Evolutionary conservation across 1,140 invertebrate species (phyloP).

Genomic region (Pseudomyrmex gracilis): DNA sequence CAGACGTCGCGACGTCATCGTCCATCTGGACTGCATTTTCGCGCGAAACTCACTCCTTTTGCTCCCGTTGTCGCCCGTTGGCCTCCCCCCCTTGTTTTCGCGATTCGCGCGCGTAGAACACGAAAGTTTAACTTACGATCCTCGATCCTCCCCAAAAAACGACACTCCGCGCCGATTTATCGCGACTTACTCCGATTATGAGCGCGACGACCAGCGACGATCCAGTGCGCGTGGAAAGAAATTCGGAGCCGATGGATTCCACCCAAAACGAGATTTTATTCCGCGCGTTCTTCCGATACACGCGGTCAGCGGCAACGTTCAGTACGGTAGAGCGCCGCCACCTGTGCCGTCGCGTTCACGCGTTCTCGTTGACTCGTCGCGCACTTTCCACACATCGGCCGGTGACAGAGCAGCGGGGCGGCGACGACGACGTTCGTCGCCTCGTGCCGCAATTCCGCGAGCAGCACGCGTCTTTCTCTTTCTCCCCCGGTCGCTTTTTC

Average conservation of each 20-base stretch:
- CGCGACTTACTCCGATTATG: neutral
- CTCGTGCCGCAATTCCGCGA: neutral
- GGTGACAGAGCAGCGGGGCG: neutral
- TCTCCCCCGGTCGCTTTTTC: constrained; percentile 14
- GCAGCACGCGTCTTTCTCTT: constrained; percentile 28
- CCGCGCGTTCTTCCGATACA: neutral
- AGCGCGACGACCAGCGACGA: neutral
- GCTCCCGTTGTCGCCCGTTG: constrained; percentile 29
- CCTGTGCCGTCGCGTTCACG: constrained; percentile 12
- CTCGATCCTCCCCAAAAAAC: neutral
- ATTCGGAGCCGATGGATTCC: neutral
- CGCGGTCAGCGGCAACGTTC: constrained; percentile 8
- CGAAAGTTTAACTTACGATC: no score
- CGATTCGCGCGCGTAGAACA: constrained; percentile 11
- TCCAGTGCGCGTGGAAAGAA: neutral
- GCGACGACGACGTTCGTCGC: constrained; percentile 9
- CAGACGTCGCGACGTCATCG: constrained; percentile 73
- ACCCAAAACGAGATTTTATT: neutral
- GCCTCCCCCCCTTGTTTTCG: neutral
- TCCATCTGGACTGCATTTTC: constrained; percentile 75
- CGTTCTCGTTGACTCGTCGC: neutral
- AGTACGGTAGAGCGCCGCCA: neutral
- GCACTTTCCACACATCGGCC: constrained; percentile 48
- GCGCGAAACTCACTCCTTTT: constrained; percentile 22
- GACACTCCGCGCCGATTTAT: constrained; percentile 3